A percentile compares a stretch with the other conserved stretches of the same genome.
These are phyloP conservation scores for Notoglanidium macrostoma DNA, from an alignment of 2,797 vertebrate species.

Conservation along the genomic window DNA sequence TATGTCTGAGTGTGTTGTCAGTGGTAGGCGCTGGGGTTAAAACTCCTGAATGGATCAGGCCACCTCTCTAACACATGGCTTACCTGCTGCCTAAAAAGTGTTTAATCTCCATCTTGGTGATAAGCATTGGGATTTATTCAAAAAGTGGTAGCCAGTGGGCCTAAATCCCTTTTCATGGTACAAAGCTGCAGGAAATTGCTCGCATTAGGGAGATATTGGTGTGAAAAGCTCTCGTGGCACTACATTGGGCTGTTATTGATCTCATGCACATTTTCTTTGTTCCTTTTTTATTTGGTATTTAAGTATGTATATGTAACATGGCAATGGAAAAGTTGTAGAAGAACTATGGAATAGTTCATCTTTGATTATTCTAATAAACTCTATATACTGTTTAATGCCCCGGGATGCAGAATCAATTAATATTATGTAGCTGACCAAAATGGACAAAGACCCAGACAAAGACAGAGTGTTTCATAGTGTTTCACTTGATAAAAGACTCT, in stretches of 20 bases:
- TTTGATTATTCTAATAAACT: not conserved
- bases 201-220: conserved; percentile 80
- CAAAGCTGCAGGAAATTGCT: conserved; percentile 83
- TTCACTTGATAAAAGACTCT: not conserved
- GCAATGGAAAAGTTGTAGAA: not conserved
- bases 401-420: not conserved
- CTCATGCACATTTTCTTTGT: conserved; percentile 60
- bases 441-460: not conserved
- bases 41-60: conserved; percentile 34
- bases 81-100: conserved; percentile 54
- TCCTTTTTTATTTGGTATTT: conserved; percentile 31
- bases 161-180: conserved; percentile 72
- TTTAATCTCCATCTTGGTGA: conserved; percentile 73
- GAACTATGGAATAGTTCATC: not conserved
- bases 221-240: conserved; percentile 77
- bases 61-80: conserved; percentile 36
- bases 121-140: conserved; percentile 73
- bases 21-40: conserved; percentile 43
- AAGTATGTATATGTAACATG: not conserved
- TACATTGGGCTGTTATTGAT: conserved; percentile 61
- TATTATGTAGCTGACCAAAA: not conserved
- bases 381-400: not conserved
- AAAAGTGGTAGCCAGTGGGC: conserved; percentile 68
- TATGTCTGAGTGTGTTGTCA: conserved; percentile 8
- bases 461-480: not conserved